Conservation (phyloP, 2,797 vertebrate species). For the Rousettus madagascariensis region DNA sequence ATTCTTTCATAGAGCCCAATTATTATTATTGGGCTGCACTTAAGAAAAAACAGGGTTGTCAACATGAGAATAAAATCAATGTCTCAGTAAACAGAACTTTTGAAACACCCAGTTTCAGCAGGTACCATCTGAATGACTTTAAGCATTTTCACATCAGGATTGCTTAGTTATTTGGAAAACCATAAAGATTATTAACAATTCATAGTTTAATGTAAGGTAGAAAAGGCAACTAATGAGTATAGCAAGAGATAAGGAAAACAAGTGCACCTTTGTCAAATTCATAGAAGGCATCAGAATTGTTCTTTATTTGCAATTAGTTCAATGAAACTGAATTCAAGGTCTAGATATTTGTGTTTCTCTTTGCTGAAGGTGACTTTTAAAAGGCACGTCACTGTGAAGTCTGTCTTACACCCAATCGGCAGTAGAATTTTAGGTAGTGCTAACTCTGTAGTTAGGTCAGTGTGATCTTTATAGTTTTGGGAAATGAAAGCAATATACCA, state of each 20-base stretch:
- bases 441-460: background rate
- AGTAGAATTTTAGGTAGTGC: background rate
- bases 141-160: background rate
- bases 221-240: background rate
- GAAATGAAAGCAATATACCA: conserved; percentile 23
- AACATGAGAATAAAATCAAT: background rate
- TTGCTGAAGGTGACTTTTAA: background rate
- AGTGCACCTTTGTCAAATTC: background rate
- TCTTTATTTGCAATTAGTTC: background rate
- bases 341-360: background rate
- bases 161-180: conserved; percentile 33
- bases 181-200: conserved; percentile 7
- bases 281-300: background rate
- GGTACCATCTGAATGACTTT: background rate
- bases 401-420: background rate
- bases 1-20: background rate
- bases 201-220: background rate
- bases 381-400: background rate
- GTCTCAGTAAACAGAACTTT: conserved; percentile 12
- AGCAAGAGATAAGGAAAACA: background rate
- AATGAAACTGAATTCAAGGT: background rate
- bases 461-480: conserved; percentile 33
- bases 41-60: background rate
- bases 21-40: background rate
- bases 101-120: background rate